A percentile compares a stretch with the other conserved stretches of the same genome.
Conservation (phyloP, 2,888 invertebrate species). For the Eustalomyia histrio region DNA sequence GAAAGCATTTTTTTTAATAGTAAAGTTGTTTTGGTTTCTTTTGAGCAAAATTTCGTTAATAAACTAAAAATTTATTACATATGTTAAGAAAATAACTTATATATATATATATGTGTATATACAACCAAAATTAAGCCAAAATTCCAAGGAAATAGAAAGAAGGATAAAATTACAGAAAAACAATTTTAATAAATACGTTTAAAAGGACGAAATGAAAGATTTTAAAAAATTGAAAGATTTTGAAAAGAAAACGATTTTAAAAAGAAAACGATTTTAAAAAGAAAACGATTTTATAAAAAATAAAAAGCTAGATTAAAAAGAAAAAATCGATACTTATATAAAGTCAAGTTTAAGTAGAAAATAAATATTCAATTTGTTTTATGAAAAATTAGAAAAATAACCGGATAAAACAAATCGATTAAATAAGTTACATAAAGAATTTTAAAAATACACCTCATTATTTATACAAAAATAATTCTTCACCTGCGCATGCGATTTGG, state of each 20-base stretch:
- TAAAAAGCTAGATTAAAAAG: background rate
- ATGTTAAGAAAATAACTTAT: background rate
- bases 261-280: background rate
- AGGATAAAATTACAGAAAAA: background rate
- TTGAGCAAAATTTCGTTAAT: constrained; percentile 60
- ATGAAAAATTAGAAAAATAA: background rate
- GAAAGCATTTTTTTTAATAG: constrained; percentile 9
- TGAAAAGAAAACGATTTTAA: constrained; percentile 7
- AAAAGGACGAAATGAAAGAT: background rate
- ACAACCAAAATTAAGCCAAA: constrained; percentile 32
- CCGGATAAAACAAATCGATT: background rate
- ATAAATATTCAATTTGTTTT: background rate
- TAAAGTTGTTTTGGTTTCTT: constrained; percentile 41
- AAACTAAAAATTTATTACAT: constrained; percentile 16
- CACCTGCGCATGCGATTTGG: background rate
- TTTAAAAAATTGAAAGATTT: background rate
- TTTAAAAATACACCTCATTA: constrained; percentile 32
- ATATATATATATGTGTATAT: background rate
- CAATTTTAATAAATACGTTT: background rate
- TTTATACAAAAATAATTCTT: constrained; percentile 39
- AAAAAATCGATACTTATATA: background rate
- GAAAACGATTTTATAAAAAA: background rate
- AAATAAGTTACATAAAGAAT: background rate
- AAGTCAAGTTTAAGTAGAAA: background rate
- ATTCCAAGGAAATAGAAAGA: background rate